These are phyloP conservation scores for Neolamprologus brichardi DNA, from an alignment of 2,113 vertebrate species.

Conservation along the genomic window DNA sequence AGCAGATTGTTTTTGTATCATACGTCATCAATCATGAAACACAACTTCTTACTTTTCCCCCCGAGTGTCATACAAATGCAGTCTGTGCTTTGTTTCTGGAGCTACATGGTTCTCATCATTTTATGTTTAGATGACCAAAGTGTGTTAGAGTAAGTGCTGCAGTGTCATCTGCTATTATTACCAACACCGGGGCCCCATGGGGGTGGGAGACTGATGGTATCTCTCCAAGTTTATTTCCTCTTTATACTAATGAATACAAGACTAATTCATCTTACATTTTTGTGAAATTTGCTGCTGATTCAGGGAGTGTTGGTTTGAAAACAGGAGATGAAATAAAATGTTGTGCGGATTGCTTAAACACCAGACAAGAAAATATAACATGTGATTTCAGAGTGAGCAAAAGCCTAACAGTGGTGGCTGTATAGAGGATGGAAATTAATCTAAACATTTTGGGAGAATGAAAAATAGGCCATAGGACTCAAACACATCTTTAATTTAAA, in stretches of 20 bases:
- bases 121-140: not conserved
- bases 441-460: not conserved
- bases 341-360: fast-evolving
- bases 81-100: not conserved
- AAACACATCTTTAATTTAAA: not conserved
- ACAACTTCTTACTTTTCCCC: not conserved
- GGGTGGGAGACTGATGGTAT: not conserved
- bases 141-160: not conserved
- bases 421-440: not conserved
- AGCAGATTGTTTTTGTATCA: not conserved
- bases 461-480: not conserved
- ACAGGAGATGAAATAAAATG: not conserved
- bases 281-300: not conserved
- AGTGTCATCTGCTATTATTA: not conserved
- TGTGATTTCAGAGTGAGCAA: not conserved
- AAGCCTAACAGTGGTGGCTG: not conserved
- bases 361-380: not conserved
- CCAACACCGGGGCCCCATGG: not conserved
- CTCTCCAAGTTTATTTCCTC: not conserved
- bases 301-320: not conserved
- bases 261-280: not conserved
- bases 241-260: not conserved
- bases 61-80: not conserved
- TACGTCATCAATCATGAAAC: not conserved
- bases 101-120: not conserved